phyloP scores from a whole-genome alignment of 2,888 invertebrate genomes.

The Plebejus melissa region DNA sequence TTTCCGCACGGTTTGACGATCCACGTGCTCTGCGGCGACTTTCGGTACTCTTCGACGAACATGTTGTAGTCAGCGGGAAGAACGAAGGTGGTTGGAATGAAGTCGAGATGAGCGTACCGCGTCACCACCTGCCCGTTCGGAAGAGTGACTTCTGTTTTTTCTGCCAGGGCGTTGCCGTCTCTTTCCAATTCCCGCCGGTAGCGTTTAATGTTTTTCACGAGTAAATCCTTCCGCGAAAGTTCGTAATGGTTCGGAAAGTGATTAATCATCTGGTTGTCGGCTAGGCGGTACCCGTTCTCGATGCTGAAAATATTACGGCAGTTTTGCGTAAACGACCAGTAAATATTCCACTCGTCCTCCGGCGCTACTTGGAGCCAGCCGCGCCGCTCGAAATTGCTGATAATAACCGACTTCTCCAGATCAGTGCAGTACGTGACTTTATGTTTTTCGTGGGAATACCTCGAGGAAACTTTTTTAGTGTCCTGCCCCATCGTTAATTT shows the following conservation, averaged over 20 bases:
- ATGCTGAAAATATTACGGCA: constrained; percentile 94
- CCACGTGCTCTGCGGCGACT: constrained; percentile 97
- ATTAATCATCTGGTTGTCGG: constrained; percentile 95
- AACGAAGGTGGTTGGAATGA: constrained; percentile 96
- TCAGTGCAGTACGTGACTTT: constrained; percentile 77
- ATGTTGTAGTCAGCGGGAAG: constrained; percentile 97
- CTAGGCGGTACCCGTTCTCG: constrained; percentile 94
- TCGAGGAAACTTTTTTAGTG: constrained; percentile 14
- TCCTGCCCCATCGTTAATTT: constrained; percentile 20
- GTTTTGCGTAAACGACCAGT: constrained; percentile 95
- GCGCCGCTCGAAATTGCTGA: constrained; percentile 92
- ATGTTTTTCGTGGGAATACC: constrained; percentile 29
- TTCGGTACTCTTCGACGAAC: constrained; percentile 97
- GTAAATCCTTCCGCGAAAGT: constrained; percentile 94
- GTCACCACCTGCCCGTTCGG: constrained; percentile 82
- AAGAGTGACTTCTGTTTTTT: constrained; percentile 78
- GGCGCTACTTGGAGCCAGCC: constrained; percentile 90
- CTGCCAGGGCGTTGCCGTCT: constrained; percentile 91
- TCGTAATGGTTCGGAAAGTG: constrained; percentile 98
- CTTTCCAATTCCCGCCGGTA: constrained; percentile 95
- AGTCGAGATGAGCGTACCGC: constrained; percentile 90
- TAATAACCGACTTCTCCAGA: constrained; percentile 92
- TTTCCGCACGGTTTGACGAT: constrained; percentile 98
- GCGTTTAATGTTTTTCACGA: constrained; percentile 97
- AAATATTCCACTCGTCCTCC: constrained; percentile 97